Evolutionary conservation across 2,797 vertebrate genomes (phyloP).

Genomic region (Atherinosoma microstoma): DNA sequence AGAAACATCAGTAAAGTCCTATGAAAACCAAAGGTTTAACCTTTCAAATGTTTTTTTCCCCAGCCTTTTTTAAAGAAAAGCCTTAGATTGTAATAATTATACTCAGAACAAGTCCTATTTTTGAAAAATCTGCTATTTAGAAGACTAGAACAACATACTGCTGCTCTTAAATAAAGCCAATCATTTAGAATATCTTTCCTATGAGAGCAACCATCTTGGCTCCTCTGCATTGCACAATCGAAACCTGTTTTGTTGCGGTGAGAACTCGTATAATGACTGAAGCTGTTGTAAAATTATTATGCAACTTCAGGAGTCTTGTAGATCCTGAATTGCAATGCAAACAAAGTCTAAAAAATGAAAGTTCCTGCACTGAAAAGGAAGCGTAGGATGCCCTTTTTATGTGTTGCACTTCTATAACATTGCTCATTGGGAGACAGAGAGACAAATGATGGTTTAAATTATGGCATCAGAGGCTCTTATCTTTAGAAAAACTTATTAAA

Average conservation of each 20-base stretch:
- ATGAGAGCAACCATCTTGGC: not conserved
- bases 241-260: not conserved
- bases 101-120: no score
- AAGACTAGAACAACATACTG: no score
- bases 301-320: not conserved
- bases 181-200: not conserved
- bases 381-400: not conserved
- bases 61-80: no score
- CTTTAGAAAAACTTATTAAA: no score
- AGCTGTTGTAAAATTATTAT: not conserved
- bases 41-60: no score
- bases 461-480: not conserved
- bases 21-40: no score
- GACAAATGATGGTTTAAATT: not conserved
- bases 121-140: no score
- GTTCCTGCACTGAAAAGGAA: not conserved
- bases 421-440: not conserved
- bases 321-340: not conserved
- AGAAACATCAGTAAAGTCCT: no score
- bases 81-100: no score
- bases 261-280: not conserved
- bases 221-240: not conserved
- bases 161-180: no score
- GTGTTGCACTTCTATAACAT: not conserved
- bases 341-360: not conserved